phyloP scores from a whole-genome alignment of 2,888 invertebrate species.

The Drosophila nr. perissopoda region DNA sequence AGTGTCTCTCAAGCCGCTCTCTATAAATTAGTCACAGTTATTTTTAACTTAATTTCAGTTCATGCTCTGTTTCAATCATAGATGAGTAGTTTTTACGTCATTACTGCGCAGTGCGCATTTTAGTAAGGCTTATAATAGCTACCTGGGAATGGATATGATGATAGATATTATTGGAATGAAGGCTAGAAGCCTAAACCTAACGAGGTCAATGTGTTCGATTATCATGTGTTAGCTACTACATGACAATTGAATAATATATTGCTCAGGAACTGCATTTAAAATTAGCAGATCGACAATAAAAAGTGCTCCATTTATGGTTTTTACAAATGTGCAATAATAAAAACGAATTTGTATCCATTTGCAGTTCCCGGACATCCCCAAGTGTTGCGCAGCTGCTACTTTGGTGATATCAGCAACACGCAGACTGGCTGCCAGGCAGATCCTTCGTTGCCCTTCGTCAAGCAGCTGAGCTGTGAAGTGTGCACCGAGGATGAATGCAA shows the following conservation, averaged over 20 bases:
- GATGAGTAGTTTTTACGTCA: constrained; percentile 1
- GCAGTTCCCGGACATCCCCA: constrained; percentile 63
- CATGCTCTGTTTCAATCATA: background rate
- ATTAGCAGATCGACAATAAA: constrained; percentile 8
- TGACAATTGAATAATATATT: constrained; percentile 9
- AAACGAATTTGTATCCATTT: background rate
- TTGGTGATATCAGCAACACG: constrained; percentile 77
- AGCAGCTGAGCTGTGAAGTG: constrained; percentile 78
- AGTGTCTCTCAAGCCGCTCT: constrained; percentile 27
- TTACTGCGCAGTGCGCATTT: constrained; percentile 21
- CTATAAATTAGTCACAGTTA: constrained; percentile 45
- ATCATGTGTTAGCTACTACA: constrained; percentile 28
- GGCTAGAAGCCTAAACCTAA: constrained; percentile 1
- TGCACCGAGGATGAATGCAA: constrained; percentile 81
- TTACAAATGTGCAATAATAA: background rate
- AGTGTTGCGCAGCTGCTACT: constrained; percentile 77
- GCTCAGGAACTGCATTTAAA: constrained; percentile 8
- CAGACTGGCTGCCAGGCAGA: constrained; percentile 78
- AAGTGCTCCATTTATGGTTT: background rate
- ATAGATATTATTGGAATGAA: constrained; percentile 14
- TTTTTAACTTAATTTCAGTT: constrained; percentile 5
- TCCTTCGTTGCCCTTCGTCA: constrained; percentile 73
- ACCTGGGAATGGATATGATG: background rate
- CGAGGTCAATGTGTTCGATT: constrained; percentile 22
- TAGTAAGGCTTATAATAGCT: background rate